phyloP scores from a whole-genome alignment of 2,888 invertebrate species.

The Dryomyza anilis region DNA sequence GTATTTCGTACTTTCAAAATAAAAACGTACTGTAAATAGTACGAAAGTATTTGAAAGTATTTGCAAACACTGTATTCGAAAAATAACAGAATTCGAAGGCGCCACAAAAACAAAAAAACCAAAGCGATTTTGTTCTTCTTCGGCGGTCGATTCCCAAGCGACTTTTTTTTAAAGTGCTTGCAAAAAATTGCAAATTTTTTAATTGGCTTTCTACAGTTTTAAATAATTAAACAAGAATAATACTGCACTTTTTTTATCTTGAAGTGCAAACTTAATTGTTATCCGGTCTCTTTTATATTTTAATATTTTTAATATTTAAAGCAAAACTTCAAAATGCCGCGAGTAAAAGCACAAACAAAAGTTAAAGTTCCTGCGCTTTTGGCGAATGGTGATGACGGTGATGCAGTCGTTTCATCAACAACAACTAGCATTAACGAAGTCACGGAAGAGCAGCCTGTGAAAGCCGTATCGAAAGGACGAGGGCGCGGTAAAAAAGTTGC shows the following conservation, averaged over 20 bases:
- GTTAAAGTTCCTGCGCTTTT: slow-evolving; percentile 19
- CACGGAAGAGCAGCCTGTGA: neutral
- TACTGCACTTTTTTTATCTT: too few species aligned
- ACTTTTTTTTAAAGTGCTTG: too few species aligned
- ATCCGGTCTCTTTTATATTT: neutral
- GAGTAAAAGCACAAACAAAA: slow-evolving; percentile 40
- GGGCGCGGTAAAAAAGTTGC: slow-evolving; percentile 27
- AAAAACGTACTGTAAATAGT: neutral
- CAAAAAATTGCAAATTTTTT: too few species aligned
- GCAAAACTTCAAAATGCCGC: slow-evolving; percentile 43
- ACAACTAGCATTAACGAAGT: neutral
- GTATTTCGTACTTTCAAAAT: too few species aligned
- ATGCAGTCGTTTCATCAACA: slow-evolving; percentile 6
- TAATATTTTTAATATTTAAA: neutral
- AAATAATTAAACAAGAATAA: too few species aligned
- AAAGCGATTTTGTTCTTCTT: neutral
- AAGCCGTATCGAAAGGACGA: slow-evolving; percentile 20
- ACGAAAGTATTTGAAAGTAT: neutral
- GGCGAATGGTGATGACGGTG: slow-evolving; percentile 13
- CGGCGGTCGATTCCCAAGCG: too few species aligned
- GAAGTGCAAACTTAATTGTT: too few species aligned
- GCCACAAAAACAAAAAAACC: too few species aligned
- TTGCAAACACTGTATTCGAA: neutral
- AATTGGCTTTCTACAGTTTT: too few species aligned
- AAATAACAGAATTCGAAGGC: too few species aligned